A percentile compares a stretch with the other conserved stretches of the same genome.
Conservation (phyloP, 2,888 invertebrate genomes). For the Tubiluchus corallicola region DNA sequence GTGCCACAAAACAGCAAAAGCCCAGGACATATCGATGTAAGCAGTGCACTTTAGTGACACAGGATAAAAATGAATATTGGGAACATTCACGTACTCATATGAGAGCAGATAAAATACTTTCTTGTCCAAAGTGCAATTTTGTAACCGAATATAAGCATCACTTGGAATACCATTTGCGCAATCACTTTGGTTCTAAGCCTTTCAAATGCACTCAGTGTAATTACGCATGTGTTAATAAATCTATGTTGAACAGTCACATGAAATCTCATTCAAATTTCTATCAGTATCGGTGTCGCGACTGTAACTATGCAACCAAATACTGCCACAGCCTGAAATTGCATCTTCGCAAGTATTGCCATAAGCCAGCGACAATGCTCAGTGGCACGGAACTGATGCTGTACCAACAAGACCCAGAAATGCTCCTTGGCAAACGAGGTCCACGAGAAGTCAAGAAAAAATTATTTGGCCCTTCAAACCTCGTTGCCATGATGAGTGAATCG, state of each 20-base stretch:
- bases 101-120: slow-evolving; percentile 28
- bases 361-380: slow-evolving; percentile 19
- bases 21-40: slow-evolving; percentile 28
- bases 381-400: not conserved
- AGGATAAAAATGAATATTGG: slow-evolving; percentile 27
- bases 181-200: slow-evolving; percentile 30
- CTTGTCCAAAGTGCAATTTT: slow-evolving; percentile 29
- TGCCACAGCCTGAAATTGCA: slow-evolving; percentile 30
- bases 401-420: slow-evolving; percentile 3
- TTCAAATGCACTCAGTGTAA: slow-evolving; percentile 30
- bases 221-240: slow-evolving; percentile 15
- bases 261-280: slow-evolving; percentile 31
- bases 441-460: slow-evolving; percentile 1
- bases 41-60: slow-evolving; percentile 24
- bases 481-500: not conserved
- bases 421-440: not conserved
- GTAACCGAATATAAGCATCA: slow-evolving; percentile 33
- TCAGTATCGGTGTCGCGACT: slow-evolving; percentile 28
- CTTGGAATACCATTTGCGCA: slow-evolving; percentile 29
- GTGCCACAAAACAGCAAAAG: not conserved
- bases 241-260: slow-evolving; percentile 32
- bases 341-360: slow-evolving; percentile 27
- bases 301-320: slow-evolving; percentile 30
- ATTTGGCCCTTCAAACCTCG: not conserved
- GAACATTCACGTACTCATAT: slow-evolving; percentile 27